A percentile compares a stretch with the other conserved stretches of the same genome.
Conservation (phyloP, 2,888 invertebrate species). For the Euphydryas editha region DNA sequence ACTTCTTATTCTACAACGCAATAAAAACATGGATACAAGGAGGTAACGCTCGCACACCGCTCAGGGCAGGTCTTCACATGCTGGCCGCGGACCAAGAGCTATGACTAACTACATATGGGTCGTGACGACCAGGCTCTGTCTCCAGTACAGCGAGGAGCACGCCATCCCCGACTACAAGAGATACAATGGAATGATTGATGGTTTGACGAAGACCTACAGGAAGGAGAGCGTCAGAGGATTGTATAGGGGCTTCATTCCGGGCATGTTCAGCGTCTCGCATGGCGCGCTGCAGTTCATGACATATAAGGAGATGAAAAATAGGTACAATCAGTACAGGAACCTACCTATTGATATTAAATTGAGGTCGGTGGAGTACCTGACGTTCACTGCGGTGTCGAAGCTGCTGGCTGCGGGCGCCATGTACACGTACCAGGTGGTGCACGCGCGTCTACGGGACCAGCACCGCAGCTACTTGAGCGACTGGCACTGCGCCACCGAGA, state of each 20-base stretch:
- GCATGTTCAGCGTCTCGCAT: conserved; percentile 98
- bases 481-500: conserved; percentile 91
- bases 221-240: conserved; percentile 96
- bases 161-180: conserved; percentile 82
- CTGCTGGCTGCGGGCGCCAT: conserved; percentile 95
- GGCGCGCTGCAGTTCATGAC: conserved; percentile 99
- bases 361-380: conserved; percentile 93
- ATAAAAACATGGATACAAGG: conserved; percentile 97
- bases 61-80: conserved; percentile 95
- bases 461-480: conserved; percentile 93
- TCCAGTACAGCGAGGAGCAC: conserved; percentile 92
- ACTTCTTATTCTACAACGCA: conserved; percentile 91
- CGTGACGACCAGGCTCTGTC: conserved; percentile 97
- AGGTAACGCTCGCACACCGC: conserved; percentile 90
- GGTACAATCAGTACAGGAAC: conserved; percentile 92
- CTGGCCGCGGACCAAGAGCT: conserved; percentile 95
- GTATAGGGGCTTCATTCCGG: conserved; percentile 97
- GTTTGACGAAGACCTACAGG: conserved; percentile 93
- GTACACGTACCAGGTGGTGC: conserved; percentile 99
- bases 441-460: conserved; percentile 98
- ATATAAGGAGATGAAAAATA: conserved; percentile 98
- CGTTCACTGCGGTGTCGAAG: conserved; percentile 97
- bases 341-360: conserved; percentile 94
- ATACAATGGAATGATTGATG: conserved; percentile 96
- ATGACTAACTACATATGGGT: conserved; percentile 99